phyloP scores from a whole-genome alignment of 2,113 vertebrate genomes.

The Melanostigma gelatinosum region DNA sequence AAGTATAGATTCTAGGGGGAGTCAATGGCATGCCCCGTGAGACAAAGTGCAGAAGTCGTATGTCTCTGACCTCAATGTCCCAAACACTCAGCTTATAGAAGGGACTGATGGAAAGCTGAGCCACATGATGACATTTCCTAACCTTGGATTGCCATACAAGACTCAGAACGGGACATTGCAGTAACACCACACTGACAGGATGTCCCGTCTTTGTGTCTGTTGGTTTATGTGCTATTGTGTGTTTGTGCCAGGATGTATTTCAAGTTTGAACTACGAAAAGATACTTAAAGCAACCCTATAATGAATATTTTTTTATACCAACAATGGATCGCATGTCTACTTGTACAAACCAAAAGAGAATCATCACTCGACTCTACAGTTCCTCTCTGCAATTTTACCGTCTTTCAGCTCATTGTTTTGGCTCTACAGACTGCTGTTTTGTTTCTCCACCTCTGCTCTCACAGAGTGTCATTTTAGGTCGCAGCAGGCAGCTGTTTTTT shows the following conservation, averaged over 20 bases:
- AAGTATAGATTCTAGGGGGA: neutral
- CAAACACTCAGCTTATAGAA: conserved; percentile 9
- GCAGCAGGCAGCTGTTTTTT: neutral
- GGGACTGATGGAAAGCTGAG: conserved; percentile 48
- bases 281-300: neutral
- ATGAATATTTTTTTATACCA: neutral
- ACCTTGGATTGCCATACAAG: conserved; percentile 15
- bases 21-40: neutral
- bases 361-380: neutral
- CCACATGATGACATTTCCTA: conserved; percentile 40
- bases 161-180: conserved; percentile 10
- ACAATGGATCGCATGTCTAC: neutral
- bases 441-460: neutral
- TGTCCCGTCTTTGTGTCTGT: conserved; percentile 15
- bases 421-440: neutral
- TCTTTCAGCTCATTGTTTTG: neutral
- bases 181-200: neutral
- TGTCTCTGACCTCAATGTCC: conserved; percentile 50
- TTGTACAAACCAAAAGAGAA: neutral
- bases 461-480: too few relatives aligned
- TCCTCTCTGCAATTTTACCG: neutral
- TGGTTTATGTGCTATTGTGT: conserved; percentile 3
- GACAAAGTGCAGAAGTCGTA: conserved; percentile 7
- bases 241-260: neutral
- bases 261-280: neutral